Percentiles rank a stretch among this genome's conserved stretches.
Conservation (phyloP, 2,797 vertebrate genomes). For the Myripristis murdjan region DNA sequence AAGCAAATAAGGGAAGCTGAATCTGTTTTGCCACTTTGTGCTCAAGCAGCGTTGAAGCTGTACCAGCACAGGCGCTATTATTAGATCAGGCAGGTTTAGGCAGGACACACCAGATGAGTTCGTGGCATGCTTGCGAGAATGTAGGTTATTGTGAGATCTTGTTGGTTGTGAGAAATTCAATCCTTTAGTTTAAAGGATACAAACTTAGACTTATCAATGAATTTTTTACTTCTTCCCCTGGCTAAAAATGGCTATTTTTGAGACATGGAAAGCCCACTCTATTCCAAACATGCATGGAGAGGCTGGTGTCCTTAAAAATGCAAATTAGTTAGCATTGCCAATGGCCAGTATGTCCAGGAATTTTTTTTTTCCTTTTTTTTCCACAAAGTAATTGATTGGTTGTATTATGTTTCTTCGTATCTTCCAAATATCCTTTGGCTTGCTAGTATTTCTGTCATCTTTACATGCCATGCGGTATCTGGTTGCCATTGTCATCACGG, state of each 20-base stretch:
- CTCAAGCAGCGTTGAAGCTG: constrained; percentile 38
- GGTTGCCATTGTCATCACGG: constrained; percentile 84
- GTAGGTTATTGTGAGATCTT: constrained; percentile 64
- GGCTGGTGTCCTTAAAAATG: constrained; percentile 42
- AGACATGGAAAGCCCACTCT: constrained; percentile 42
- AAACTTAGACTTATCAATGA: constrained; percentile 58
- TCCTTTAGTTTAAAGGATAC: constrained; percentile 58
- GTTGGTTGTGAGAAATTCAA: constrained; percentile 56
- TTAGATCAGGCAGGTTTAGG: constrained; percentile 64
- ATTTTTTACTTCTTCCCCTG: constrained; percentile 40
- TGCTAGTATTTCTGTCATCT: constrained; percentile 80
- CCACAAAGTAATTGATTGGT: constrained; percentile 49
- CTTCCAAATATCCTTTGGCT: constrained; percentile 76
- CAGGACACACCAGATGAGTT: constrained; percentile 66
- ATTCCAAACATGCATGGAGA: constrained; percentile 25
- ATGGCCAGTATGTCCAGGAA: constrained; percentile 21
- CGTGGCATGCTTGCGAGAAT: constrained; percentile 61
- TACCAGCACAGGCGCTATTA: constrained; percentile 14
- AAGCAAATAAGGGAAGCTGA: constrained; percentile 54
- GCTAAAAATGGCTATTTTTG: constrained; percentile 42
- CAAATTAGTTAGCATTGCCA: constrained; percentile 17
- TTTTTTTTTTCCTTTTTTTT: constrained; percentile 26
- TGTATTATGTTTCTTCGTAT: constrained; percentile 65
- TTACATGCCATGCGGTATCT: constrained; percentile 80
- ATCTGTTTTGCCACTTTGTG: constrained; percentile 49